A percentile compares a stretch with the other conserved stretches of the same genome.
These are phyloP conservation scores for Nipponia nippon DNA, from an alignment of 2,113 vertebrate genomes.

Conservation along the genomic window DNA sequence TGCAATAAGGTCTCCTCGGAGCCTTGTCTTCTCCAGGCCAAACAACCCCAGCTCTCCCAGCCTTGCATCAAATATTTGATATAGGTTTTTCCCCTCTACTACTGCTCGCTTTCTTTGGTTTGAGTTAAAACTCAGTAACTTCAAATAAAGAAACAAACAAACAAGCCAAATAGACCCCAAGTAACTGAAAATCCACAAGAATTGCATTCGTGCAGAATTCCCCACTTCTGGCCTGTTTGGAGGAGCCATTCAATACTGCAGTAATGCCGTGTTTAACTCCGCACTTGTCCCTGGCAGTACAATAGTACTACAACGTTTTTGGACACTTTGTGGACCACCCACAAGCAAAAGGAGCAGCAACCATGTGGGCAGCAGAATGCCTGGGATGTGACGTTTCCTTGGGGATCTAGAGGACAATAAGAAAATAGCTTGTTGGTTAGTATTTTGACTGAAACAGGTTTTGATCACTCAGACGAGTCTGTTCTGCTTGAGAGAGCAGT, in stretches of 20 bases:
- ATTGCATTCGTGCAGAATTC: not conserved
- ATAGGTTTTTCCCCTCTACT: not conserved
- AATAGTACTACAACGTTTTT: not conserved
- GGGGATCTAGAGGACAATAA: conserved; percentile 36
- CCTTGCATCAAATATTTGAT: not conserved
- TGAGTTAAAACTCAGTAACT: not conserved
- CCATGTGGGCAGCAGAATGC: not conserved
- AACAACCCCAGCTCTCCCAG: not conserved
- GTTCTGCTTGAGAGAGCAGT: conserved; percentile 24
- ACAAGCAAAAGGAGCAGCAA: not conserved
- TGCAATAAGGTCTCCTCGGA: not conserved
- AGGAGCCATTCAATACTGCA: not conserved
- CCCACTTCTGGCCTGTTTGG: not conserved
- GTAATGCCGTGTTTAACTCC: not conserved
- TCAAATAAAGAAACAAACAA: not conserved
- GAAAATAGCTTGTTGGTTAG: conserved; percentile 47
- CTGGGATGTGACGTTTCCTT: conserved; percentile 22
- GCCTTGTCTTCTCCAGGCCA: not conserved
- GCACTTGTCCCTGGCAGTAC: not conserved
- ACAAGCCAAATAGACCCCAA: not conserved
- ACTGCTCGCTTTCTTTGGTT: not conserved
- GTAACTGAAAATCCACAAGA: not conserved
- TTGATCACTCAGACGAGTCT: conserved; percentile 43
- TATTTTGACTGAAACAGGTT: conserved; percentile 35
- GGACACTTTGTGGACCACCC: conserved; percentile 38